Base-by-base conservation (phyloP, 2,888 invertebrate genomes). In the Drosophila robusta region DNA sequence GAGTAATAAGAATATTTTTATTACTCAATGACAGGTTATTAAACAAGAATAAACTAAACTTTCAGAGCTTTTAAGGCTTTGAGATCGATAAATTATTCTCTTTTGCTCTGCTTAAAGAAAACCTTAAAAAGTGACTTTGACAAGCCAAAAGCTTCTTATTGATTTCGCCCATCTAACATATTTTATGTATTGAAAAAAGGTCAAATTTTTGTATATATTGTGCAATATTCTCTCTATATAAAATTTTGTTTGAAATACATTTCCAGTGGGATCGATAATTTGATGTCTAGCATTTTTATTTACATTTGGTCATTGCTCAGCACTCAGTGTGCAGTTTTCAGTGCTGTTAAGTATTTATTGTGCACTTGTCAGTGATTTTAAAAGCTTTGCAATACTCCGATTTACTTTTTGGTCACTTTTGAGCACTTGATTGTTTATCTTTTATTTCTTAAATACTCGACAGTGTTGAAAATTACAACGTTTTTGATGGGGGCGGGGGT, bases 281-380 rank as follows among this genome's bases (percentile, higher is more conserved):
- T 18, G 29, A 1, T 11, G 18, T 12, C n/a, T 52, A 11, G 18
- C 32, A 34, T 32, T 24, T 44, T 14, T 34, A 14, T 34, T 44
- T 14, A 34, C 7, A 32, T 44, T 34, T 29, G 14, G 5, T 18
- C 14, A n/a, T 9, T 41, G 32, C 39, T 2, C 32, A 9, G 24
- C 65, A 34, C 65, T 65, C 34, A n/a, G 12, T 26, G 41, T 14
- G 34, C 50, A 50, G 50, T 42, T 63, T 56, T 18, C 51, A 42
- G 34, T 29, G 41, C 26, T 65, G 50, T 36, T 51, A 66, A 51
- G 36, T 63, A 50, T 63, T 63, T 63, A 34, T 65, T 42, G 8
- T 63, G 63, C 63, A 63, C 63, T 63, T 51, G 42, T 42, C 51
- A 14, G 42, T 65, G 52, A 22, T 65, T 65, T 42, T 5, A 55